phyloP scores from a whole-genome alignment of 2,888 invertebrate genomes.

The Agrypnus murinus region DNA sequence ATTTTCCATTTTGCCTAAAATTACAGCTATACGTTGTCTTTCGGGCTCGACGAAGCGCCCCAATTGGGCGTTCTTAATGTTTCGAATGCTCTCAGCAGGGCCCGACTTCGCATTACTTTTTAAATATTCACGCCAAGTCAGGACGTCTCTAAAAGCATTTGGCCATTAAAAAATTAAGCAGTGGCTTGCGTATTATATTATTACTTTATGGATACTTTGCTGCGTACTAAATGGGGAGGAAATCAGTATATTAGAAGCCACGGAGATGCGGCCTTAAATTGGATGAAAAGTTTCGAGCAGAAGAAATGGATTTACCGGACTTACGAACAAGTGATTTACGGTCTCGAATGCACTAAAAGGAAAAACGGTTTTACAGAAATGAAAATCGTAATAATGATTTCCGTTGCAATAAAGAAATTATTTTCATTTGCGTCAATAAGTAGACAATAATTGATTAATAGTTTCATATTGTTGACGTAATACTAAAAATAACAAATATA shows the following conservation, averaged over 20 bases:
- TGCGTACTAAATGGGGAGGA: conserved; percentile 68
- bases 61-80: conserved; percentile 66
- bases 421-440: no score
- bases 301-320: conserved; percentile 47
- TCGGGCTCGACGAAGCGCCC: conserved; percentile 60
- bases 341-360: conserved; percentile 7
- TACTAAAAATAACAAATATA: no score
- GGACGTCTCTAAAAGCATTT: conserved; percentile 78
- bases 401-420: background rate
- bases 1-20: conserved; percentile 61
- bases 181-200: conserved; percentile 70
- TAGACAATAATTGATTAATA: no score
- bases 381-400: background rate
- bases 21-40: conserved; percentile 67
- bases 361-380: background rate
- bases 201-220: conserved; percentile 72
- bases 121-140: conserved; percentile 70
- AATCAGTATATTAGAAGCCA: conserved; percentile 61
- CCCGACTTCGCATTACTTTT: conserved; percentile 68
- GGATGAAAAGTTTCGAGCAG: conserved; percentile 50
- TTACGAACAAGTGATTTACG: conserved; percentile 37
- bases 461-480: no score
- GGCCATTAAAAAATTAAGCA: conserved; percentile 77
- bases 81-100: conserved; percentile 60
- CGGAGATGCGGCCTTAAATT: conserved; percentile 47